Evolutionary conservation across 2,113 vertebrate species (phyloP).

Genomic region (Paramormyrops kingsleyae): DNA sequence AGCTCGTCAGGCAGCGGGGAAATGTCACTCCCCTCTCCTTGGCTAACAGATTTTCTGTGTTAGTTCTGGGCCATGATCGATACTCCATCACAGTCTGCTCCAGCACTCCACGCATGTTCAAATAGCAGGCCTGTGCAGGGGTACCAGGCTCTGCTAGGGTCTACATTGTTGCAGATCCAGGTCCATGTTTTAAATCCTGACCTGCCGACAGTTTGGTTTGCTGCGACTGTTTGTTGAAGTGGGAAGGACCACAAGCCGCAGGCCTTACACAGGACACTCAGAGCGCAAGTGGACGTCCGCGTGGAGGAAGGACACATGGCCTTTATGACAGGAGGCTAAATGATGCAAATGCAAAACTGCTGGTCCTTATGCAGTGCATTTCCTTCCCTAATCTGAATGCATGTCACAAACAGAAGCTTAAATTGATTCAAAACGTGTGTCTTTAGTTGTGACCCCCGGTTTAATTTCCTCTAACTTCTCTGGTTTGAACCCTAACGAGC

Average conservation of each 20-base stretch:
- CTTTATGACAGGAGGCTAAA: conserved; percentile 45
- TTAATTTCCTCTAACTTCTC: conserved; percentile 22
- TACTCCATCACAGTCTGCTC: background rate
- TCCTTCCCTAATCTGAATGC: conserved; percentile 21
- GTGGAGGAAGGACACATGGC: conserved; percentile 42
- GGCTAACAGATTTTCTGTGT: background rate
- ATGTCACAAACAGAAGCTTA: conserved; percentile 10
- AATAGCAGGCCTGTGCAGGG: background rate
- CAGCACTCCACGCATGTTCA: background rate
- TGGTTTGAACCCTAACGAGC: background rate
- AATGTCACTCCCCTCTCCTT: background rate
- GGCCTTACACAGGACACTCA: background rate
- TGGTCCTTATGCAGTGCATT: conserved; percentile 14
- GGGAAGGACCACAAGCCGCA: background rate
- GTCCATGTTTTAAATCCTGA: background rate
- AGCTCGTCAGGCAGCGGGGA: background rate
- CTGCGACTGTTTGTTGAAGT: background rate
- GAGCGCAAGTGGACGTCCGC: background rate
- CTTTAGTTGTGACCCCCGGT: background rate
- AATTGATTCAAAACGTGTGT: conserved; percentile 28
- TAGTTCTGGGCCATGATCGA: background rate
- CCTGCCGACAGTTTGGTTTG: background rate
- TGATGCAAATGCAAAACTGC: conserved; percentile 52
- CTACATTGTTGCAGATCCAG: background rate
- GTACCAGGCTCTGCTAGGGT: background rate